A percentile compares a stretch with the other conserved stretches of the same genome.
Conservation (phyloP, 2,113 vertebrate species). For the Lichenostomus cassidix region DNA sequence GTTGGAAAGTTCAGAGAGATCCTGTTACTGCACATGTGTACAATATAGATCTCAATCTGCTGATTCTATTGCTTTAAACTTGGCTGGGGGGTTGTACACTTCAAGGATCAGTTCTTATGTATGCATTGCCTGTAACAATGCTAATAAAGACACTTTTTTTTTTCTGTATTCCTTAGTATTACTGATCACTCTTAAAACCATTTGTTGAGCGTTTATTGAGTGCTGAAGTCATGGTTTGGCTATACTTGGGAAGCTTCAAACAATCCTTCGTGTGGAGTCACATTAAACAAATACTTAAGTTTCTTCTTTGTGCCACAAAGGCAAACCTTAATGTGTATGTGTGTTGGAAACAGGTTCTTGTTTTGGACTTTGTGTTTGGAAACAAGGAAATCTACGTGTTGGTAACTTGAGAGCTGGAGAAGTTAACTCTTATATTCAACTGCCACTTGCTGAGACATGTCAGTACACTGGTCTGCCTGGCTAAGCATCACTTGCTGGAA, state of each 20-base stretch:
- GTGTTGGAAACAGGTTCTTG: background rate
- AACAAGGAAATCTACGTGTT: background rate
- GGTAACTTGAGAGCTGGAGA: background rate
- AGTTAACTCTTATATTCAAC: background rate
- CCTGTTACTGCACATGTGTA: constrained; percentile 73
- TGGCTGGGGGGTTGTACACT: constrained; percentile 74
- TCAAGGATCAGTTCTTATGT: constrained; percentile 70
- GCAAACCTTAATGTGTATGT: background rate
- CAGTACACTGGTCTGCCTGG: accelerated
- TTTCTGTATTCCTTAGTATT: constrained; percentile 62
- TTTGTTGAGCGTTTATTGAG: background rate
- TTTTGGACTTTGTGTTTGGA: background rate
- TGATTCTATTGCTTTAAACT: constrained; percentile 67
- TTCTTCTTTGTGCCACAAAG: background rate
- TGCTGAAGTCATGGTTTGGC: background rate
- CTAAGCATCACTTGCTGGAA: background rate
- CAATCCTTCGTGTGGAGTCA: background rate
- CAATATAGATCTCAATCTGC: constrained; percentile 66
- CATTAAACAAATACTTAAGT: accelerated
- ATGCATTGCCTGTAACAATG: constrained; percentile 80
- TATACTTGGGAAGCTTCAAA: background rate
- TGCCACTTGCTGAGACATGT: background rate
- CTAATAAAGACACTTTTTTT: constrained; percentile 80
- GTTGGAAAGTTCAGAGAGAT: constrained; percentile 69
- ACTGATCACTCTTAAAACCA: background rate